phyloP scores from a whole-genome alignment of 2,797 vertebrate species.

The Alosa sapidissima region DNA sequence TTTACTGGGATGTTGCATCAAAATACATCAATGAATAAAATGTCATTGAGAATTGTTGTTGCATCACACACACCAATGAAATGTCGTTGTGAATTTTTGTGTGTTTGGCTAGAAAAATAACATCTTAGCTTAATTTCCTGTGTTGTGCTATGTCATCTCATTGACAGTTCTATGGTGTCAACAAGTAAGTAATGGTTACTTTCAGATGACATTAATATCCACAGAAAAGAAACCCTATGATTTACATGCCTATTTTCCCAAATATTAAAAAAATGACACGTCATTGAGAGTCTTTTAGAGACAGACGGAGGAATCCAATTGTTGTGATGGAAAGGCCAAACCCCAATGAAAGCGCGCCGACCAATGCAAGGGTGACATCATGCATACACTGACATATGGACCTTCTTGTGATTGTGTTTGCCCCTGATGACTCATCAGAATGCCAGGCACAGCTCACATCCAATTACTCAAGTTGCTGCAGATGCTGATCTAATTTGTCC shows the following conservation, averaged over 20 bases:
- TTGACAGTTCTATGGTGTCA: not conserved
- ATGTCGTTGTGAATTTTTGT: not conserved
- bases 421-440: slow-evolving; percentile 35
- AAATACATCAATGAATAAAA: not conserved
- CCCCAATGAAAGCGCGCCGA: not conserved
- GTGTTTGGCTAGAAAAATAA: not conserved
- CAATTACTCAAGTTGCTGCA: slow-evolving; percentile 29
- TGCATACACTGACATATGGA: not conserved
- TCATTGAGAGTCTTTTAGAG: not conserved
- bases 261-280: not conserved
- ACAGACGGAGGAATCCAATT: not conserved
- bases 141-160: not conserved
- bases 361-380: slow-evolving; percentile 18
- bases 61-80: not conserved
- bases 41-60: not conserved
- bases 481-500: slow-evolving; percentile 42
- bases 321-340: slow-evolving; percentile 5
- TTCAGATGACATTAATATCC: not conserved
- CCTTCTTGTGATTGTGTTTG: slow-evolving; percentile 36
- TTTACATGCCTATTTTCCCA: not conserved
- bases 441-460: slow-evolving; percentile 34
- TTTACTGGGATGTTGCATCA: not conserved
- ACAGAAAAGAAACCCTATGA: not conserved
- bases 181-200: not conserved
- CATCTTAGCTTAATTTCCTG: not conserved